Base-by-base conservation (phyloP, 2,113 vertebrate species). In the Hyaena hyaena region DNA sequence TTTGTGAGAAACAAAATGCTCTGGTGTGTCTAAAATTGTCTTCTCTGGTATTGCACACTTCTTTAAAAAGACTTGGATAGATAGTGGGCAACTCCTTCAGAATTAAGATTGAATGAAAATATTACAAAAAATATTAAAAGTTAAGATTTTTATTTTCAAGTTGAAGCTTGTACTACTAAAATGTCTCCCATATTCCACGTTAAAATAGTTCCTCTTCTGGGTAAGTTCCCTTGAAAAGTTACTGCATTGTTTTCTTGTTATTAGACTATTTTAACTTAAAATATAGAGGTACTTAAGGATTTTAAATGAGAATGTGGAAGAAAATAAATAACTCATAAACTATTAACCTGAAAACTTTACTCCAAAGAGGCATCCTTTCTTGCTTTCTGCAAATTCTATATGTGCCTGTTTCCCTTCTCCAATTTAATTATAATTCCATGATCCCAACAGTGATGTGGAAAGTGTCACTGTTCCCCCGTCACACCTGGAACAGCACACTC, bases 71-170 rank as follows among this genome's bases (percentile, higher is more conserved):
- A 84, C 7, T 43, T 77, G 48, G 31, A 71, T 85, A 82, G 97
- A 87, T 33, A 92, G 9, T 90, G 28, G 33, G 26, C 45, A 90
- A 65, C 23, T 95, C 58, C 50, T 96, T 48, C 85, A 24, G n/a
- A 96, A 93, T 48, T 79, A 77, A 95, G 28, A 82, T n/a, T 76
- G 31, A 88, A 31, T 82, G 39, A 74, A 88, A 92, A 91, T 84
- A 85, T 83, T 63, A 95, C 7, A 74, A 74, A 92, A 85, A 90
- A 90, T 88, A 95, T 68, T 35, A 93, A 7, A 26, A 76, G 11
- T 48, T 48, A 90, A 39, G 4, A 33, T 31, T 96, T 97, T 95
- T 81, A 65, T 87, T 97, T 97, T 95, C 58, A 95, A 87, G 53
- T 83, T 61, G 68, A 95, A 73, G 11, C 95, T 82, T 45, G 15